Base-by-base conservation (phyloP, 30 jellyfish, hydroid and myxozoan species). In the Calvadosia cruxmelitensis region DNA sequence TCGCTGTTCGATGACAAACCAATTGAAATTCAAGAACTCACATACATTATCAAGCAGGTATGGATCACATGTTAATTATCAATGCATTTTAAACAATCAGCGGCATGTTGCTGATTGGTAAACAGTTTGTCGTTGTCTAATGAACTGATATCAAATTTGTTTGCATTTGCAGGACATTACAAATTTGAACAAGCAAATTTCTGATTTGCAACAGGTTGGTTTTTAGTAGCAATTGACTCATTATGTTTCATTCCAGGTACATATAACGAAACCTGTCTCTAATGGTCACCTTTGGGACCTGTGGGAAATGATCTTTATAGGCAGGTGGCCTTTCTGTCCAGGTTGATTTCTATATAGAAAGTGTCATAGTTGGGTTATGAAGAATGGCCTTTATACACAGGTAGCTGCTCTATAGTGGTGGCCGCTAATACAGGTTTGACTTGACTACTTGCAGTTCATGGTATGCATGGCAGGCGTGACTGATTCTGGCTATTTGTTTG, bases 41-140 rank as follows among this genome's bases (percentile, higher is more conserved):
- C 99, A 3, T 91, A 91, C 67, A 91, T 91, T 35, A 91, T 91
- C 72, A 91, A 91, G 68, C 95, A 91, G 95, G 99, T 91, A 49
- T 20, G 67, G 25, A 3, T n/a, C 25, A 25, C 20, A 27, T 64
- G 33, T 29, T 33, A 23, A 1, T 64, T 25, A 35, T 29, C 64
- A 2, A 23, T 64, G 48, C 51, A 35, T 24, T 64, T 33, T 27
- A 64, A 1, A n/a, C n/a, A n/a, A n/a, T n/a, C n/a, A n/a, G n/a
- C n/a, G n/a, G n/a, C n/a, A n/a, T n/a, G n/a, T n/a, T n/a, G n/a
- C n/a, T n/a, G n/a, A n/a, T n/a, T n/a, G n/a, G n/a, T n/a, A n/a
- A n/a, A n/a, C n/a, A n/a, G n/a, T n/a, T n/a, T n/a, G n/a, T n/a
- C n/a, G n/a, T n/a, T n/a, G n/a, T n/a, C n/a, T n/a, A n/a, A n/a